Conservation (phyloP, 1,140 invertebrate species). For the Patella vulgata region DNA sequence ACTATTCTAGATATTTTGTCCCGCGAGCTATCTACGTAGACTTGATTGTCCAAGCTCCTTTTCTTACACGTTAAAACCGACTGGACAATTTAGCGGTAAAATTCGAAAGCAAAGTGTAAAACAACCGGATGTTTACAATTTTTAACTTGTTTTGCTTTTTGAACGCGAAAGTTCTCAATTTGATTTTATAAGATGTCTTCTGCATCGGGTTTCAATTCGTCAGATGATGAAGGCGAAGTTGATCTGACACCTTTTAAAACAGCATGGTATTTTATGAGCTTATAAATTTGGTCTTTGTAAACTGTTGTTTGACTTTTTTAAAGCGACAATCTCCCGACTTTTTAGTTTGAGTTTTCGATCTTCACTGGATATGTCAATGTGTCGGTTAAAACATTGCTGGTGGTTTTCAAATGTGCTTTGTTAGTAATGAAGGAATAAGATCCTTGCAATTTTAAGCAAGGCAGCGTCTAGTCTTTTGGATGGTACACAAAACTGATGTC, state of each 20-base stretch:
- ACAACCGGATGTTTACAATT: constrained; percentile 10
- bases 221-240: constrained; percentile 46
- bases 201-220: constrained; percentile 42
- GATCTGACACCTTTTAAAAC: constrained; percentile 44
- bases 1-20: too few species aligned
- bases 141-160: neutral
- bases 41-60: neutral
- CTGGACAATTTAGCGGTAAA: constrained; percentile 7
- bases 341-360: too few species aligned
- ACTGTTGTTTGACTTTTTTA: neutral
- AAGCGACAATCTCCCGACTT: too few species aligned
- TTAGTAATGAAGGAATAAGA: too few species aligned
- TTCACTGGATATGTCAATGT: too few species aligned
- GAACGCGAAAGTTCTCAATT: neutral
- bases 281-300: neutral
- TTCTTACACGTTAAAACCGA: neutral
- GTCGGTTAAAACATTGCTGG: too few species aligned
- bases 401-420: too few species aligned
- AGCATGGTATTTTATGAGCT: constrained; percentile 32
- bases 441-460: too few species aligned
- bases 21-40: too few species aligned
- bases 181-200: neutral
- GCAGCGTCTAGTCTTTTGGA: too few species aligned
- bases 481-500: too few species aligned
- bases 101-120: neutral